A percentile compares a stretch with the other conserved stretches of the same genome.
Evolutionary conservation across 1,140 invertebrate species (phyloP).

Genomic region (Ceratosolen fusciceps): DNA sequence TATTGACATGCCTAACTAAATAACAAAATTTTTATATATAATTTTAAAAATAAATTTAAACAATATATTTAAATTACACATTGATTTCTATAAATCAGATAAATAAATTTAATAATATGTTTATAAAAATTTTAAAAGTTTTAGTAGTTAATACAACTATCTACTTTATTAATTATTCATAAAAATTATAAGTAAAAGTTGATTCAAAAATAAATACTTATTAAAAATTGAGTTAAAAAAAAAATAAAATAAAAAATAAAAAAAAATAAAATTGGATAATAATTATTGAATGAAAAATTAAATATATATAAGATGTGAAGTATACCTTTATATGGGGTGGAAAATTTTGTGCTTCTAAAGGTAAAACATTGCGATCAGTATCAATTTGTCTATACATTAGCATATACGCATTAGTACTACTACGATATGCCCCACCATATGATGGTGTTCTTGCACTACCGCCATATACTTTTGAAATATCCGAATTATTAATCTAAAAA

Average conservation of each 20-base stretch:
- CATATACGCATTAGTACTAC: slow-evolving; percentile 95
- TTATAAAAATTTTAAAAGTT: too few species aligned
- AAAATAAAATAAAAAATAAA: too few species aligned
- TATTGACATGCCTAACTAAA: too few species aligned
- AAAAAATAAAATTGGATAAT: neutral
- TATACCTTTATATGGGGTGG: slow-evolving; percentile 80
- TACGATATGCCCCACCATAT: slow-evolving; percentile 82
- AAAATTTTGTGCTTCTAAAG: slow-evolving; percentile 80
- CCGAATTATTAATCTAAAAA: slow-evolving; percentile 82
- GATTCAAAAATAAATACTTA: too few species aligned
- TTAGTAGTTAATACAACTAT: too few species aligned
- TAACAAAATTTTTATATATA: too few species aligned
- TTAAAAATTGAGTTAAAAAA: slow-evolving; percentile 42
- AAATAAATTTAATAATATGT: too few species aligned
- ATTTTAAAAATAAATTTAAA: too few species aligned
- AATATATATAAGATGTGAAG: slow-evolving; percentile 31
- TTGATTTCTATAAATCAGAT: too few species aligned
- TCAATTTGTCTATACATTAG: slow-evolving; percentile 91
- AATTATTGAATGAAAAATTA: neutral
- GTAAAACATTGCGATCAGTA: slow-evolving; percentile 77
- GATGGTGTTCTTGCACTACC: slow-evolving; percentile 80
- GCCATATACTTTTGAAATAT: slow-evolving; percentile 89
- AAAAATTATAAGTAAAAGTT: too few species aligned
- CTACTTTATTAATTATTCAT: too few species aligned
- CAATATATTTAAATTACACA: too few species aligned